These are phyloP conservation scores for Panthera uncia DNA, from an alignment of 2,113 vertebrate species.

Conservation along the genomic window DNA sequence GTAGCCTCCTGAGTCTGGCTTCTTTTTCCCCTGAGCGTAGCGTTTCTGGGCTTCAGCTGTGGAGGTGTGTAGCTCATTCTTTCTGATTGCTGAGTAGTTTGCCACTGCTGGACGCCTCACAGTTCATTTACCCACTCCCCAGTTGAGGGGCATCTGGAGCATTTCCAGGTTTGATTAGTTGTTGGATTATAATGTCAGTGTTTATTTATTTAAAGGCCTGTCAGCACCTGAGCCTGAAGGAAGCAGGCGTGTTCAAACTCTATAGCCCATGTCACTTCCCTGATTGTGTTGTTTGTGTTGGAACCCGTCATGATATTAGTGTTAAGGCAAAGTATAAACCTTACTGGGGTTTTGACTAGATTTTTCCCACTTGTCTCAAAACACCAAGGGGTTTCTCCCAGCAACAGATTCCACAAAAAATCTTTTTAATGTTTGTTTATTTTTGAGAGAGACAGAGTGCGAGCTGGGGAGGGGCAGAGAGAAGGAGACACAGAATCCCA, in stretches of 20 bases:
- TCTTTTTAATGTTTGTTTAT: too few relatives aligned
- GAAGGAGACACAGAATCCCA: too few relatives aligned
- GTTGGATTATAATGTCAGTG: neutral
- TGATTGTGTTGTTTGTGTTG: neutral
- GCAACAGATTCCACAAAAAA: neutral
- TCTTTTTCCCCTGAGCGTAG: neutral
- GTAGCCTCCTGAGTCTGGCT: neutral
- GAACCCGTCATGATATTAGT: neutral
- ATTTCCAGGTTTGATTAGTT: neutral
- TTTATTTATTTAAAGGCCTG: neutral
- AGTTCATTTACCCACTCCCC: neutral
- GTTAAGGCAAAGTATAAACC: neutral
- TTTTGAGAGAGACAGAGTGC: too few relatives aligned
- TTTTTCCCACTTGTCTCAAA: neutral
- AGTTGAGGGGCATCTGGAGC: neutral
- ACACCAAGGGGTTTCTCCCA: neutral
- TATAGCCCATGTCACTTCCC: neutral
- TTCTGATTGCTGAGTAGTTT: neutral
- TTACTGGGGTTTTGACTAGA: neutral
- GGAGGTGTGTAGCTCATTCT: neutral
- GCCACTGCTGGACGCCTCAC: neutral
- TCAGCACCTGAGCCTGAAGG: neutral
- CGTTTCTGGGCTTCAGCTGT: neutral
- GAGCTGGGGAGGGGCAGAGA: too few relatives aligned
- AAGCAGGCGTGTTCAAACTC: neutral